Base-by-base conservation (phyloP, 1,140 invertebrate genomes). In the Yoshiicerus persimilis region DNA sequence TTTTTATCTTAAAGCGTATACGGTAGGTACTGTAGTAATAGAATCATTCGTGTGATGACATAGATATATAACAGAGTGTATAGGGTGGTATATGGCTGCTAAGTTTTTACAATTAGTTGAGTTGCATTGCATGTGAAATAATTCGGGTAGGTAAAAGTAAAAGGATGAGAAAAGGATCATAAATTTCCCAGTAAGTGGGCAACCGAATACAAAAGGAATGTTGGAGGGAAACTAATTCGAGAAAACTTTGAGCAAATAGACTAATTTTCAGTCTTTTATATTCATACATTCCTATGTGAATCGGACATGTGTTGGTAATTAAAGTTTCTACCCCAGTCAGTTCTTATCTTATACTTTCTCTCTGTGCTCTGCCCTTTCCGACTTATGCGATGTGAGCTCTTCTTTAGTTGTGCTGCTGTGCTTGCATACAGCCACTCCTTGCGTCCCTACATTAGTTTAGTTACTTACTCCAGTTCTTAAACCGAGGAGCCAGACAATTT, bases 301-400 rank as follows among this genome's bases (percentile, higher is more conserved):
- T 83, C 66, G 89, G 89, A 88, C 89, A 89, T 88, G 84, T 89
- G 89, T 86, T 89, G 84, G 89, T 89, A 89, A 89, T 89, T 89
- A 89, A 89, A 89, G 64, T 89, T 89, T 89, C 86, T 75, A 87
- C 88, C 41, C 86, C 70, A 36, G 56, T 20, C 62, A 38, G 56
- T 66, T 80, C 64, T 70, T 64, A 66, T 64, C 86, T 87, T 38
- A 66, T 30, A 86, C 41, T 32, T 32, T 70, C 23, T 80, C 39
- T 56, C 34, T 20, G 0, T 62, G 25, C 27, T 75, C 32, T 36
- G 25, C 87, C 66, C 36, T 66, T 62, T 75, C 10, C 25, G n/a
- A 32, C 39, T 86, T 27, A 23, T 38, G 47, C 64, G 34, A 11
- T 70, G 25, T 27, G 32, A 38, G 27, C 34, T 86, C 34, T 30